Conservation (phyloP, 2,888 invertebrate species). For the Tholera decimalis region DNA sequence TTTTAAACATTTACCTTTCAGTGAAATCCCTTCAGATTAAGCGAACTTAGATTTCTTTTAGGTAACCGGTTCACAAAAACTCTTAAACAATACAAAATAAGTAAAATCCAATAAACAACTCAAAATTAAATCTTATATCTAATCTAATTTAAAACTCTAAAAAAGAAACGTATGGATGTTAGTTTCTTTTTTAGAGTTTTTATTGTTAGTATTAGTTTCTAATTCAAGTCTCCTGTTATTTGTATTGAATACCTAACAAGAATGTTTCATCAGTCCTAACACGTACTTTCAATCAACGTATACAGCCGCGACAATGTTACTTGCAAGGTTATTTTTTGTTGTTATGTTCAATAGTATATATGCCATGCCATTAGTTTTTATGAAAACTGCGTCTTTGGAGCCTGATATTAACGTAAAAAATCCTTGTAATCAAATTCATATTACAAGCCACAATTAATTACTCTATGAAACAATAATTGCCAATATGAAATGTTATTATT, state of each 20-base stretch:
- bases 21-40: no score
- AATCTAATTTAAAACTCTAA: no score
- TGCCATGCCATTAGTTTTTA: slow-evolving; percentile 4
- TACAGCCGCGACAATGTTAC: neutral
- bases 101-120: no score
- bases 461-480: neutral
- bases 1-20: no score
- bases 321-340: neutral
- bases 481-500: neutral
- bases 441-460: neutral
- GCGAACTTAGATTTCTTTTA: no score
- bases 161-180: no score
- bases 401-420: neutral
- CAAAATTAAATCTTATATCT: no score
- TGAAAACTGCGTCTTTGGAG: neutral
- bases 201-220: neutral
- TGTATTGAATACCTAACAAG: neutral
- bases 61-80: no score
- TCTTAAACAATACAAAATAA: no score
- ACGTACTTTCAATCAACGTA: neutral
- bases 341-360: neutral
- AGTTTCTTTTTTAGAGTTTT: no score
- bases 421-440: neutral
- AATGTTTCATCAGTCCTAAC: neutral
- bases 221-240: neutral